A percentile compares a stretch with the other conserved stretches of the same genome.
Evolutionary conservation across 2,797 vertebrate genomes (phyloP).

Genomic region (Danionella dracula): DNA sequence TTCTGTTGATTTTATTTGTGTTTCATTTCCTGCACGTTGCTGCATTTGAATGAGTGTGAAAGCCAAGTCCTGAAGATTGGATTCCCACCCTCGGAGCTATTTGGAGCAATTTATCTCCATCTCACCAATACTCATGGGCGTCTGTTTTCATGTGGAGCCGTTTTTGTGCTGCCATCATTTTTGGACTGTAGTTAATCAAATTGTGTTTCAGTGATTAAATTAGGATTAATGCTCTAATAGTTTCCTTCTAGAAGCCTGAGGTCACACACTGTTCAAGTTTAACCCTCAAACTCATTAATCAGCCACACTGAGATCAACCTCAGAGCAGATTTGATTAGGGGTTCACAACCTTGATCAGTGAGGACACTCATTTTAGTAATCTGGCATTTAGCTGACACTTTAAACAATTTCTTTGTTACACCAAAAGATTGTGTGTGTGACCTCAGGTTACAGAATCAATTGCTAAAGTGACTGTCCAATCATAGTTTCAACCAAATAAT

Average conservation of each 20-base stretch:
- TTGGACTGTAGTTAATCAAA: neutral
- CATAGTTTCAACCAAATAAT: neutral
- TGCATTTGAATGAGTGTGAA: neutral
- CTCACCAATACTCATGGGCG: neutral
- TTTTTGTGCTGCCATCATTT: neutral
- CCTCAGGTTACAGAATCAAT: neutral
- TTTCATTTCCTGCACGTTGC: neutral
- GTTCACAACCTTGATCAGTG: neutral
- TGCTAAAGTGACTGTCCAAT: neutral
- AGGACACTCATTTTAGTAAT: neutral
- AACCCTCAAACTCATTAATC: neutral
- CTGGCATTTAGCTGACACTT: conserved; percentile 4
- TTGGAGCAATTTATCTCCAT: conserved; percentile 4
- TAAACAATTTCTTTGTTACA: neutral
- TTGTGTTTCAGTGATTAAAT: neutral
- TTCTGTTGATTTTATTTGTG: neutral
- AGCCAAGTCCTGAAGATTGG: neutral
- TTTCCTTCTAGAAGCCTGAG: neutral
- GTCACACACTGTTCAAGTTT: neutral
- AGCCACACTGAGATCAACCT: neutral
- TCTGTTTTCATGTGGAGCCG: neutral
- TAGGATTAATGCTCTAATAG: neutral
- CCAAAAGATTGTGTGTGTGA: neutral
- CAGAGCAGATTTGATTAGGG: conserved; percentile 2
- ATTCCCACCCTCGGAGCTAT: neutral